phyloP scores from a whole-genome alignment of 2,113 vertebrate genomes.

The Oceanodroma tethys region DNA sequence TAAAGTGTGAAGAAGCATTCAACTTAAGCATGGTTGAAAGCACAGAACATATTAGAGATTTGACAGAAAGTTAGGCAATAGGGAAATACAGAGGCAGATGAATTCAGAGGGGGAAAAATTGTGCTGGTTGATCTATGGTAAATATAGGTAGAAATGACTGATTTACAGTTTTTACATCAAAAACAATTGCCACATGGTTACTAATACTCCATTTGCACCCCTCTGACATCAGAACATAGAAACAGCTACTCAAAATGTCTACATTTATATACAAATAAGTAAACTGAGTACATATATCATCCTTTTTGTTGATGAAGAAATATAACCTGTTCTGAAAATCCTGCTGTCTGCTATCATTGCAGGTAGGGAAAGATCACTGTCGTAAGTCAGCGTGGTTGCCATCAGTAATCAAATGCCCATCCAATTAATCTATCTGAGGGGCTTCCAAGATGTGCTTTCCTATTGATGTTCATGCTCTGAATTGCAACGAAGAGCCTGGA shows the following conservation, averaged over 20 bases:
- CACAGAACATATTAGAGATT: background rate
- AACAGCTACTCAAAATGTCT: background rate
- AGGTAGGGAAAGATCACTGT: background rate
- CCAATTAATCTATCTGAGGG: background rate
- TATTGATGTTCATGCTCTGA: background rate
- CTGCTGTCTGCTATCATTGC: background rate
- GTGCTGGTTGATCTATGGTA: background rate
- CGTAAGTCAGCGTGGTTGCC: accelerated
- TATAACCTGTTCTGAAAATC: background rate
- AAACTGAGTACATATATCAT: background rate
- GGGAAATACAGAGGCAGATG: background rate
- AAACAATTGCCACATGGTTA: background rate
- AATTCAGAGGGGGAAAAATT: background rate
- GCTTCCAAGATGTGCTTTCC: background rate
- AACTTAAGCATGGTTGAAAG: background rate
- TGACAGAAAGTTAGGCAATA: background rate
- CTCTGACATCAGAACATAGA: background rate
- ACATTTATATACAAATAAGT: background rate
- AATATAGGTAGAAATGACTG: background rate
- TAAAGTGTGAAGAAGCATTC: background rate
- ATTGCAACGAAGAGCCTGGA: background rate
- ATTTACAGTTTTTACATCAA: background rate
- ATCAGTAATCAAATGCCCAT: background rate
- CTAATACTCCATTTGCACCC: background rate
- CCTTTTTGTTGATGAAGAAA: background rate